A percentile compares a stretch with the other conserved stretches of the same genome.
phyloP scores from a whole-genome alignment of 2,797 vertebrate genomes.

The Ispidina lecontei region DNA sequence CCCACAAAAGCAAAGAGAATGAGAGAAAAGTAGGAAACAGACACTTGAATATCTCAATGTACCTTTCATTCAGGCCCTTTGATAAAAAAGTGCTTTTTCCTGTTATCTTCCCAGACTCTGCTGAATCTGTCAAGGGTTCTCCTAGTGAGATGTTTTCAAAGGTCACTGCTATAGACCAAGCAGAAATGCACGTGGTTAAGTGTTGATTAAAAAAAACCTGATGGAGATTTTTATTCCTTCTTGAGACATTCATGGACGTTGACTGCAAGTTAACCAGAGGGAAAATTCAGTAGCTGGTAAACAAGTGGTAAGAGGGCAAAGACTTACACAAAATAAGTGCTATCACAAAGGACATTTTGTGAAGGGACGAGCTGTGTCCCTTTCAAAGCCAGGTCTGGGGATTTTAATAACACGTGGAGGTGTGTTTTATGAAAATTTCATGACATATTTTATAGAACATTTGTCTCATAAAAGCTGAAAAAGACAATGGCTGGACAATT shows the following conservation, averaged over 20 bases:
- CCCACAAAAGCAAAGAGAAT: neutral
- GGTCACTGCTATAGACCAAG: neutral
- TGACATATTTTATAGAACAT: conserved; percentile 36
- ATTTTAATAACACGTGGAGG: conserved; percentile 32
- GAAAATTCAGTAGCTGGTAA: neutral
- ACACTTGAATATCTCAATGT: neutral
- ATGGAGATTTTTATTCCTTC: neutral
- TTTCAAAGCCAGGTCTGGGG: neutral
- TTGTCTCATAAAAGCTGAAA: conserved; percentile 13
- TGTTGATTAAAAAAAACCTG: neutral
- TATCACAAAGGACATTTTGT: neutral
- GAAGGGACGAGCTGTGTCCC: neutral
- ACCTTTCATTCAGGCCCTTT: neutral
- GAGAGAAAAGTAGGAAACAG: neutral
- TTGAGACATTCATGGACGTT: neutral
- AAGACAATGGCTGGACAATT: conserved; percentile 10
- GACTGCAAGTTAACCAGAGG: neutral
- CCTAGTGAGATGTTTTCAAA: neutral
- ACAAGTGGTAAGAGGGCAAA: neutral
- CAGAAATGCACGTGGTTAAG: neutral
- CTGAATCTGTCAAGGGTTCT: neutral
- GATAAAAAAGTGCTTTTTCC: neutral
- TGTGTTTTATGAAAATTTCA: conserved; percentile 47
- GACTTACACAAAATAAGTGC: neutral
- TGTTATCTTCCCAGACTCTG: neutral